Base-by-base conservation (phyloP, 2,797 vertebrate genomes). In the Crocodylus rhombifer region DNA sequence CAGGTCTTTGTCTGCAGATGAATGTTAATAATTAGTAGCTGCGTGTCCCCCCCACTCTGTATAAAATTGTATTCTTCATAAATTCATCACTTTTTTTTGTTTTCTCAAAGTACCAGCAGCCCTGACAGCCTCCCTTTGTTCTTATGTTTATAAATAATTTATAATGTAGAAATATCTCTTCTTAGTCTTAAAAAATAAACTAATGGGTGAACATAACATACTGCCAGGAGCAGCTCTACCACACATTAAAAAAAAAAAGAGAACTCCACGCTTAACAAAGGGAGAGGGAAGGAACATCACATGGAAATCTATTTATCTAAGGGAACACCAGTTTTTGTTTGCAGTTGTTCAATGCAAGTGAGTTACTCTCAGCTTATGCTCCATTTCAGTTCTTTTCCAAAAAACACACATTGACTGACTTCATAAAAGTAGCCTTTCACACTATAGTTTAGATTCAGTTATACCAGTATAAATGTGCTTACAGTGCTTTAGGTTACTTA, bases 141-240 rank as follows among this genome's bases (percentile, higher is more conserved):
- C 97, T 97, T 95, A 64, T 98, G 97, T 98, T 98, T 98, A 98
- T 98, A 98, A 98, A 98, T 98, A 97, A 98, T 98, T 98, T 98
- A 98, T 98, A 96, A 95, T 95, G 94, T 94, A 97, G 97, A 98
- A 98, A 97, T 98, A 98, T 97, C 97, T 97, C 96, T 97, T 97
- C 98, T 97, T 98, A 97, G 97, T 97, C 97, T 97, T 98, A 98
- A 98, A 98, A 98, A 97, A 98, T 98, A 98, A 98, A 98, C 98
- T 98, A 98, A 98, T 98, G 97, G 98, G 97, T 97, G 97, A 98
- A 97, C 97, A 98, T 97, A 97, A 98, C 97, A 97, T 95, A 96
- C 94, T 97, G 97, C 95, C 97, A 97, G 96, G 56, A 97, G 97
- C 96, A 95, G 94, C 96, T 97, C 91, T 96, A 95, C 94, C 95